Conservation (phyloP, 2,888 invertebrate genomes). For the Ornithoptera priamus region DNA sequence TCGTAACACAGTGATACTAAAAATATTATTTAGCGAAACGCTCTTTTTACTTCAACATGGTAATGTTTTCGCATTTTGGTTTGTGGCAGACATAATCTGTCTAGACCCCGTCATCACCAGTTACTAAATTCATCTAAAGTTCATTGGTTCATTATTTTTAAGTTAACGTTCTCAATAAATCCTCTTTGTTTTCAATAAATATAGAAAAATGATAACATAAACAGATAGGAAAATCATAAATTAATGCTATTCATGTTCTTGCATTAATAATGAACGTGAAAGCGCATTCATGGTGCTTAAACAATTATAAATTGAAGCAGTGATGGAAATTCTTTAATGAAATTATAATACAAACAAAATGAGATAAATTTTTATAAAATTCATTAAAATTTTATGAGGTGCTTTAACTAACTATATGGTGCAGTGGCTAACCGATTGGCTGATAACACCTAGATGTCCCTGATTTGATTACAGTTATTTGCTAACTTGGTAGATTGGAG, state of each 20-base stretch:
- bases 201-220: slow-evolving; percentile 1
- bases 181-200: background rate
- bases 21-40: too few relatives aligned
- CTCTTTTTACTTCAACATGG: too few relatives aligned
- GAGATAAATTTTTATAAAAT: background rate
- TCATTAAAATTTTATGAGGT: background rate
- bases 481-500: too few relatives aligned
- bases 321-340: slow-evolving; percentile 5
- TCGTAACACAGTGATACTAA: too few relatives aligned
- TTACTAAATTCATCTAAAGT: background rate
- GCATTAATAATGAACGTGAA: slow-evolving; percentile 29
- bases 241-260: slow-evolving; percentile 14
- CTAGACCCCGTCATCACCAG: too few relatives aligned
- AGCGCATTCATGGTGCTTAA: slow-evolving; percentile 20
- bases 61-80: too few relatives aligned
- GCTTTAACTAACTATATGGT: too few relatives aligned
- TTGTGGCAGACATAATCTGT: too few relatives aligned
- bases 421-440: too few relatives aligned
- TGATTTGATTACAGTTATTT: too few relatives aligned
- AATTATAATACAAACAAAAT: slow-evolving; percentile 5
- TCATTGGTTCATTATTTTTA: background rate
- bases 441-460: too few relatives aligned
- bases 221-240: slow-evolving; percentile 12
- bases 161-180: background rate
- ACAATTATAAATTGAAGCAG: slow-evolving; percentile 1